A percentile compares a stretch with the other conserved stretches of the same genome.
Conservation (phyloP, 2,113 vertebrate genomes). For the Ciconia stormi region DNA sequence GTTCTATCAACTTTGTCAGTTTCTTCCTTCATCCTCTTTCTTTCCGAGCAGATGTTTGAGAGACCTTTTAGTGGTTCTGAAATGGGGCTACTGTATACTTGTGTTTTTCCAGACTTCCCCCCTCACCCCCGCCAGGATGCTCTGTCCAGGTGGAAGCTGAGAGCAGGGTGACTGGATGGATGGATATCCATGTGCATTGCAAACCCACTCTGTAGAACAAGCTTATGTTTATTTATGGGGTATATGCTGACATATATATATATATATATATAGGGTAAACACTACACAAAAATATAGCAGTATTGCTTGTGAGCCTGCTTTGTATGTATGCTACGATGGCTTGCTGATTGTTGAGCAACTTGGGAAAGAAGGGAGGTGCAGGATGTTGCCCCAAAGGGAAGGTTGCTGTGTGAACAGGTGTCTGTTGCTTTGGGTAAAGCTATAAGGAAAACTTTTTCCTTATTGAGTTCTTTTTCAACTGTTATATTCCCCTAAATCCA, state of each 20-base stretch:
- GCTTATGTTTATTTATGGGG: neutral
- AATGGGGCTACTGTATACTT: neutral
- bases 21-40: neutral
- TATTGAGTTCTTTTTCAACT: neutral
- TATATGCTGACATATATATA: neutral
- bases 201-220: neutral
- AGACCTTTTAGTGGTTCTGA: neutral
- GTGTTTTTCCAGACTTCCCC: neutral
- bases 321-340: rapidly evolving
- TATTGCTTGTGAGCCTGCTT: neutral
- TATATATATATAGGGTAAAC: neutral
- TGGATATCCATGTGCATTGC: neutral
- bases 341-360: neutral
- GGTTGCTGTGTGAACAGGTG: neutral
- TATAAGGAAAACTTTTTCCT: neutral
- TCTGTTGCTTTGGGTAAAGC: neutral
- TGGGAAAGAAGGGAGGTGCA: neutral
- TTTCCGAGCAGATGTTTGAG: neutral
- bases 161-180: neutral
- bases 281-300: neutral
- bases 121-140: neutral
- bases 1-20: neutral
- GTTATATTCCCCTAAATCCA: neutral
- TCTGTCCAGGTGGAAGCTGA: neutral
- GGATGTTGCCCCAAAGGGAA: neutral